Evolutionary conservation across 2,797 vertebrate species (phyloP).

Genomic region (Alca torda): DNA sequence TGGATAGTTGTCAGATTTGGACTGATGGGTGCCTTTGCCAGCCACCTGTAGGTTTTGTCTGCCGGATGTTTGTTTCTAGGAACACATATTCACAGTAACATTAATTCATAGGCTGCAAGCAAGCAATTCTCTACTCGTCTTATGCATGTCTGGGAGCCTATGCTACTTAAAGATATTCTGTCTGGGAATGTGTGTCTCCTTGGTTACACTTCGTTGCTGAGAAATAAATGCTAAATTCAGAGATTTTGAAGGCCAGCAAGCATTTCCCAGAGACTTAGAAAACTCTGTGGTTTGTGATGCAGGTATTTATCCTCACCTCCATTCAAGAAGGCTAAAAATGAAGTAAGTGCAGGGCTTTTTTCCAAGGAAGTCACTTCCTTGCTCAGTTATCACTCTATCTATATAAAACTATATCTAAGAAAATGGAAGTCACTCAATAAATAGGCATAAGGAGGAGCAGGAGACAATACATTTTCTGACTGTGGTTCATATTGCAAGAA

Average conservation of each 20-base stretch:
- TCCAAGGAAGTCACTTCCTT: not conserved
- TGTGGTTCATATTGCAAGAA: not conserved
- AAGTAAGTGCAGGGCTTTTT: not conserved
- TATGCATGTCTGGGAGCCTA: not conserved
- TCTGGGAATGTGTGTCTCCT: not conserved
- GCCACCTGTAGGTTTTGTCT: not conserved
- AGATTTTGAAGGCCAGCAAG: not conserved
- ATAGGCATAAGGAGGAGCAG: not conserved
- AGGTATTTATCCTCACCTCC: not conserved
- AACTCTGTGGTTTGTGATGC: not conserved
- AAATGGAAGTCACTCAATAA: not conserved
- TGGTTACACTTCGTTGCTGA: conserved; percentile 9
- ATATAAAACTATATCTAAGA: not conserved
- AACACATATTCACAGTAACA: not conserved
- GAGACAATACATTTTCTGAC: not conserved
- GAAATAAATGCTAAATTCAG: conserved; percentile 26
- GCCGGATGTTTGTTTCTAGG: not conserved
- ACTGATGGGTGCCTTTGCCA: not conserved
- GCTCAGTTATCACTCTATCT: not conserved
- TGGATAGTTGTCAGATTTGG: not conserved
- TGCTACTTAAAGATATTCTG: not conserved
- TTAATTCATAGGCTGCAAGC: not conserved
- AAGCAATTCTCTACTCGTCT: not conserved
- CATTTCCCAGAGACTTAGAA: not conserved
- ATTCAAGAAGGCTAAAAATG: not conserved